A percentile compares a stretch with the other conserved stretches of the same genome.
phyloP scores from a whole-genome alignment of 2,113 vertebrate genomes.

The Pardalotus punctatus region DNA sequence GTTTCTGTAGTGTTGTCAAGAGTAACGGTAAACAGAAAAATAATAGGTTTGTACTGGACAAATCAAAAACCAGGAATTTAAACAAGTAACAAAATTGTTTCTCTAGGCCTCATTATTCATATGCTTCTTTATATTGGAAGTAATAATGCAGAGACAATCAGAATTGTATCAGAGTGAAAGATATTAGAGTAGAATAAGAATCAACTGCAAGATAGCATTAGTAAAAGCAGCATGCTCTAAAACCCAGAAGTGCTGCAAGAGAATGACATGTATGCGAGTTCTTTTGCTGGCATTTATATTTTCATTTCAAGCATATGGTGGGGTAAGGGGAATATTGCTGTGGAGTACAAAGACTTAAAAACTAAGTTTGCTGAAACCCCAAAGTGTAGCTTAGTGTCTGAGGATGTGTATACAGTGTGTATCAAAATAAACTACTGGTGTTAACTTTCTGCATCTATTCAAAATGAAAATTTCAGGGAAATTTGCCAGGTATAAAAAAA shows the following conservation, averaged over 20 bases:
- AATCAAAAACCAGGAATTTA: neutral
- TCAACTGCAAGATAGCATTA: neutral
- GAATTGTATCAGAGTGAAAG: neutral
- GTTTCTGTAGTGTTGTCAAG: neutral
- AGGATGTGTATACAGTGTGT: neutral
- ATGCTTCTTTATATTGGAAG: neutral
- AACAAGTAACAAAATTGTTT: neutral
- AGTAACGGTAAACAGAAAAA: neutral
- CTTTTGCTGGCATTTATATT: neutral
- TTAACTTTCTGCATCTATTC: constrained; percentile 55
- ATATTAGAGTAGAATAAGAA: neutral
- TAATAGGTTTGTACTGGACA: neutral
- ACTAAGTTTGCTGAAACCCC: neutral
- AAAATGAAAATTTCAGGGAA: constrained; percentile 61
- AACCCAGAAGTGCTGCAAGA: neutral
- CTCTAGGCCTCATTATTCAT: neutral
- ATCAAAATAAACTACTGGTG: constrained; percentile 59
- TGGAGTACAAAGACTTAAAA: neutral
- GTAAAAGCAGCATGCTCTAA: neutral
- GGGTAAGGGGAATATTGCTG: neutral
- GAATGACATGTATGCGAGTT: rapidly evolving
- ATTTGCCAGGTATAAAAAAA: constrained; percentile 62
- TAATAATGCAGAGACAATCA: neutral
- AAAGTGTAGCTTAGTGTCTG: neutral
- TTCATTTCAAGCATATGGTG: neutral